These are phyloP conservation scores for Halesus radiatus DNA, from an alignment of 1,140 invertebrate species.

Conservation along the genomic window DNA sequence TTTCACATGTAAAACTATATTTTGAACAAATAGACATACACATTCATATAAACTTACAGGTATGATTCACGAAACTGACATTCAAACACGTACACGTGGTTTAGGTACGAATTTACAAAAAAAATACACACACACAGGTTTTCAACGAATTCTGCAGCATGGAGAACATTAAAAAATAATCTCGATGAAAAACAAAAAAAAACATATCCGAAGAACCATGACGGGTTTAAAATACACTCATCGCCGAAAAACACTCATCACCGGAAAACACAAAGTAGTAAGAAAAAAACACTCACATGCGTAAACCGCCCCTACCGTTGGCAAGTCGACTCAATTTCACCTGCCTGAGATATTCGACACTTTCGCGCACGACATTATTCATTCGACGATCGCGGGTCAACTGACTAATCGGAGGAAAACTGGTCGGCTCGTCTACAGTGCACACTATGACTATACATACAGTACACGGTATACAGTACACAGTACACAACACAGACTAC, in stretches of 20 bases:
- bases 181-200: no score
- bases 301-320: constrained; percentile 34
- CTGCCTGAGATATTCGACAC: constrained; percentile 38
- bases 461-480: not conserved
- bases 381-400: constrained; percentile 23
- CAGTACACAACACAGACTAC: not conserved
- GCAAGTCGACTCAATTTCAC: constrained; percentile 39
- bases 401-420: constrained; percentile 11
- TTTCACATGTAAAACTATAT: constrained; percentile 12
- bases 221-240: not conserved
- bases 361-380: constrained; percentile 42
- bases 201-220: no score
- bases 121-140: not conserved
- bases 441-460: no score
- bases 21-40: no score
- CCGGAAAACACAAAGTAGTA: not conserved
- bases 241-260: not conserved
- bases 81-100: not conserved
- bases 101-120: not conserved
- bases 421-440: not conserved
- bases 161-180: no score
- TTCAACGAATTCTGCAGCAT: no score
- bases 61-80: not conserved
- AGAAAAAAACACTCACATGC: constrained; percentile 35
- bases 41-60: no score